Evolutionary conservation across 2,797 vertebrate species (phyloP).

Genomic region (Squalus acanthias): DNA sequence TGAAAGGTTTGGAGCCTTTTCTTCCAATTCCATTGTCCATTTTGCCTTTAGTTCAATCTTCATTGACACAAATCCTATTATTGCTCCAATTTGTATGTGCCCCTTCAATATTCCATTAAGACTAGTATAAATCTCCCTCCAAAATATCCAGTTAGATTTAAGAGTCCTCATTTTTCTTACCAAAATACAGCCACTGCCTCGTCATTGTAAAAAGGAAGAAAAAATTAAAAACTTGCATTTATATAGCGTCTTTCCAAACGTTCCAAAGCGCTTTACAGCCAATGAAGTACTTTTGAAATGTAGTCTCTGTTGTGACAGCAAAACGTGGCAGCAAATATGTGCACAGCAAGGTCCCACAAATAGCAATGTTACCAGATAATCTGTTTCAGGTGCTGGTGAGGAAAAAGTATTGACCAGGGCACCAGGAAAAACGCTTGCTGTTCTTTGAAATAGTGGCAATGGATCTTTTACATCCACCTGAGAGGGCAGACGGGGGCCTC

Average conservation of each 20-base stretch:
- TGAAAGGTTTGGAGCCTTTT: no score
- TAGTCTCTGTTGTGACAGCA: background rate
- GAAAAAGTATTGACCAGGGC: background rate
- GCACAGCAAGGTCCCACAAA: background rate
- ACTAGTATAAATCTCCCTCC: background rate
- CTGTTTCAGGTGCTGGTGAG: background rate
- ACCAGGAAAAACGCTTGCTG: background rate
- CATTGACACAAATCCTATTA: background rate
- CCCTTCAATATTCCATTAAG: background rate
- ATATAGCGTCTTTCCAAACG: background rate
- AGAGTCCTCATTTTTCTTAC: background rate
- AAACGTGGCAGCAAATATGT: background rate
- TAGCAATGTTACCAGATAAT: background rate
- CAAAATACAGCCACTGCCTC: background rate
- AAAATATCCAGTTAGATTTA: background rate
- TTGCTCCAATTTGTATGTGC: background rate
- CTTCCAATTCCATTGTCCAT: background rate
- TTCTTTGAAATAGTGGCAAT: background rate
- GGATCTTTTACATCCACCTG: background rate
- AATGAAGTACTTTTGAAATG: background rate
- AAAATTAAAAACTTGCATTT: background rate
- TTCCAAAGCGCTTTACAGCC: background rate
- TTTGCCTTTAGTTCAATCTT: background rate
- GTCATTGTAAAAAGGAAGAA: no score
- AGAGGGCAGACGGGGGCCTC: background rate